Evolutionary conservation across 2,888 invertebrate genomes (phyloP), one percentile per base, ranked within the genome.

Genomic region (Apeira syringaria): DNA sequence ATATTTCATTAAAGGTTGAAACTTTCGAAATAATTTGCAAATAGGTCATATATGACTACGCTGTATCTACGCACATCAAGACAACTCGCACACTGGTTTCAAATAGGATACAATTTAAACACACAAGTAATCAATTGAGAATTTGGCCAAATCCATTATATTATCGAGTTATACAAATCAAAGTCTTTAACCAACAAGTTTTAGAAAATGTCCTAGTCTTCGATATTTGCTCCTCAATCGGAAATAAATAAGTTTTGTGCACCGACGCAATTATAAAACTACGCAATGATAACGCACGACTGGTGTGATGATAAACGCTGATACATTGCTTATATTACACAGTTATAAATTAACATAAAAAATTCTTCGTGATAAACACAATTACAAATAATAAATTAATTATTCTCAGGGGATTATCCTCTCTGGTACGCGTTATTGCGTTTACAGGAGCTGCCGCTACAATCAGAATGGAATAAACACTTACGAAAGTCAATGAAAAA

Each of bases 1-100:
- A n/a, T n/a, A n/a, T n/a, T n/a, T n/a, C n/a, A n/a, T n/a, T n/a
- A n/a, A n/a, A n/a, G n/a, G n/a, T n/a, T n/a, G n/a, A n/a, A n/a
- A n/a, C n/a, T n/a, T n/a, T n/a, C n/a, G n/a, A n/a, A n/a, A n/a
- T n/a, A n/a, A n/a, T n/a, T 56, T 61, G 64, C 71, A 69, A 72
- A 70, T 67, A 73, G 62, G 64, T 65, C 56, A 63, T 53, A n/a
- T n/a, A n/a, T n/a, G 50, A 67, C 54, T 70, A 27, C 15, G 35
- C 7, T 17, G n/a, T 20, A 15, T 18, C 28, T 26, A 61, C 55
- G 53, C 61, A 59, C 64, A 63, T 15, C 59, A 68, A 67, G 67
- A 67, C 69, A 70, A 66, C 61, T 63, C 60, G 62, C 66, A 70
- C 69, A 68, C 61, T 62, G 62, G 53, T 54, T 60, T 63, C 55